A percentile compares a stretch with the other conserved stretches of the same genome.
Conservation (phyloP, 2,888 invertebrate species). For the Eupithecia tripunctaria region DNA sequence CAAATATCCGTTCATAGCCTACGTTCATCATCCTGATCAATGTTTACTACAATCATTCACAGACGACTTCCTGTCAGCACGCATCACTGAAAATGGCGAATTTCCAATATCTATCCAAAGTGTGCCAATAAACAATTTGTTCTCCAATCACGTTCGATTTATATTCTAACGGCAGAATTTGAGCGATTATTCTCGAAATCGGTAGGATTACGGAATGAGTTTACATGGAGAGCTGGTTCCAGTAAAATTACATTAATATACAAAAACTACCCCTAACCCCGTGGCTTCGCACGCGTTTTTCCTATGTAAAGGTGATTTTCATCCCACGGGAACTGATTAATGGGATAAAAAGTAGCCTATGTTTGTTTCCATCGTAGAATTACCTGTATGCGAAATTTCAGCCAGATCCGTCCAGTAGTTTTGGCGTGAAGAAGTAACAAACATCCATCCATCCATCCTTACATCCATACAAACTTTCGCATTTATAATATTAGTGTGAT, state of each 20-base stretch:
- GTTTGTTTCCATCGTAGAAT: no score
- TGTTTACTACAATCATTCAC: slow-evolving; percentile 6
- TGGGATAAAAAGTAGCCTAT: no score
- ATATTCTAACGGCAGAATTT: slow-evolving; percentile 29
- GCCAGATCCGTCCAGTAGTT: no score
- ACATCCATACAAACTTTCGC: no score
- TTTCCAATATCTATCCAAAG: slow-evolving; percentile 34
- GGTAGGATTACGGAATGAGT: background rate
- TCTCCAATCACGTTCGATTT: slow-evolving; percentile 32
- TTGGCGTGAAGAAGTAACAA: no score
- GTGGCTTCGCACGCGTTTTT: no score
- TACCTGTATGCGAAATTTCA: no score
- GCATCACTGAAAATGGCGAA: slow-evolving; percentile 16
- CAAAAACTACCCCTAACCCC: no score
- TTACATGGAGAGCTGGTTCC: background rate
- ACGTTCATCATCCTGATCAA: background rate
- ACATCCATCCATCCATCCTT: no score
- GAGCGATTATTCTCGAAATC: slow-evolving; percentile 29
- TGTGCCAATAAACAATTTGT: slow-evolving; percentile 40
- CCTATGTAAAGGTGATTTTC: no score
- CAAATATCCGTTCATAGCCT: background rate
- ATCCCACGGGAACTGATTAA: no score
- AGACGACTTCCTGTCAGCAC: background rate
- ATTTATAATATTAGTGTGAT: no score
- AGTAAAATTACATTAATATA: background rate